Conservation (phyloP, 37 sponge, comb jelly and placozoan species). For the Spongia lamella region DNA sequence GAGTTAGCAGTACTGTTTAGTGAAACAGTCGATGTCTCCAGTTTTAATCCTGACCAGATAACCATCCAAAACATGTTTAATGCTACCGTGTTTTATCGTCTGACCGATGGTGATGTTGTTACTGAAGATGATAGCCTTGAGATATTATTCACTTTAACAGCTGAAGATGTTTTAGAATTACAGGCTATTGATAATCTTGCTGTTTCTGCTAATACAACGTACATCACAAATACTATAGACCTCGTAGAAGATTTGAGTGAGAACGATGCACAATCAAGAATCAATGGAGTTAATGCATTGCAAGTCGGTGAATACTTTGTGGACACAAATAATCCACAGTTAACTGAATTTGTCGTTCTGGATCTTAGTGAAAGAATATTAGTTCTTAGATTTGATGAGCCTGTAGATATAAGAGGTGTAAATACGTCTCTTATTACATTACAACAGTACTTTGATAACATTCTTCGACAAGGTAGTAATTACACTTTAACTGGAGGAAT, state of each 20-base stretch:
- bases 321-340: slow-evolving; percentile 57
- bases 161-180: slow-evolving; percentile 55
- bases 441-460: slow-evolving; percentile 35
- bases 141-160: slow-evolving; percentile 34
- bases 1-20: slow-evolving; percentile 60
- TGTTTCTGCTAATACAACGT: slow-evolving; percentile 56
- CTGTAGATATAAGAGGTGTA: slow-evolving; percentile 61
- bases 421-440: slow-evolving; percentile 50
- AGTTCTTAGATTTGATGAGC: slow-evolving; percentile 66
- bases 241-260: slow-evolving; percentile 58
- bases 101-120: slow-evolving; percentile 15
- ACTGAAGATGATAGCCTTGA: slow-evolving; percentile 24
- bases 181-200: slow-evolving; percentile 64
- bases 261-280: slow-evolving; percentile 24
- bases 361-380: slow-evolving; percentile 40
- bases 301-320: slow-evolving; percentile 36
- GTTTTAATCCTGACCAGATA: slow-evolving; percentile 57
- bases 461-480: background rate
- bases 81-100: slow-evolving; percentile 26
- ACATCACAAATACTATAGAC: slow-evolving; percentile 42
- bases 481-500: slow-evolving; percentile 67
- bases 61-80: slow-evolving; percentile 43
- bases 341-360: slow-evolving; percentile 60
- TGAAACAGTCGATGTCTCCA: slow-evolving; percentile 53
- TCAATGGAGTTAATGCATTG: slow-evolving; percentile 25